phyloP scores from a whole-genome alignment of 2,888 invertebrate genomes.

The Calephelis perditalis region DNA sequence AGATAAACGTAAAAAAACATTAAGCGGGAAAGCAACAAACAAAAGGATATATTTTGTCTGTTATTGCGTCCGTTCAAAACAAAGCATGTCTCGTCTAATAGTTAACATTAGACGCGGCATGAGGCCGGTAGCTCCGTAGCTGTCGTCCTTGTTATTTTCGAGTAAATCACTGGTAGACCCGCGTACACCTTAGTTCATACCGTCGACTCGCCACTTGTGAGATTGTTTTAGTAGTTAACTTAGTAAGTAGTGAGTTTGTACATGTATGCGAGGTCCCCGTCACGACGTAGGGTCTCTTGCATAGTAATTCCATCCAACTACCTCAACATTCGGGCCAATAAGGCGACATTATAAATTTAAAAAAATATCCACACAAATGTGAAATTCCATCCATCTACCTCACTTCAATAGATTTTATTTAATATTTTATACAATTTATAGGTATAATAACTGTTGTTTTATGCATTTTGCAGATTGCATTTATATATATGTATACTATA shows the following conservation, averaged over 20 bases:
- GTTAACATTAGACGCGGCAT: no score
- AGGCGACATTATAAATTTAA: slow-evolving; percentile 62
- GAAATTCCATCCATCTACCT: slow-evolving; percentile 87
- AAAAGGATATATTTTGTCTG: no score
- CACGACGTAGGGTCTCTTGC: slow-evolving; percentile 65
- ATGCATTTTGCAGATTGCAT: slow-evolving; percentile 78
- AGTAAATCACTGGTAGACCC: slow-evolving; percentile 35
- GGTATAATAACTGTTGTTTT: slow-evolving; percentile 77
- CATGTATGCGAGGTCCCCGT: slow-evolving; percentile 63
- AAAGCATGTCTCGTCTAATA: no score
- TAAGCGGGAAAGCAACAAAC: no score
- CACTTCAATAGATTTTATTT: slow-evolving; percentile 81
- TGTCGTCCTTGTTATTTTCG: no score
- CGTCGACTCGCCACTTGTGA: slow-evolving; percentile 50
- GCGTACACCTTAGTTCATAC: slow-evolving; percentile 44
- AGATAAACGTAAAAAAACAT: no score
- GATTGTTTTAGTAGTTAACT: slow-evolving; percentile 56
- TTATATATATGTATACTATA: slow-evolving; percentile 68
- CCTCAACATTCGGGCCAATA: slow-evolving; percentile 77
- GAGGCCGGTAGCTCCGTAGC: no score
- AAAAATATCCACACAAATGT: slow-evolving; percentile 76
- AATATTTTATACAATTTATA: slow-evolving; percentile 79
- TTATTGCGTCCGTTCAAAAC: no score
- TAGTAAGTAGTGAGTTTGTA: slow-evolving; percentile 71
- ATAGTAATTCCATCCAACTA: slow-evolving; percentile 80